phyloP scores from a whole-genome alignment of 2,888 invertebrate species.

The Resseliella maxima region DNA sequence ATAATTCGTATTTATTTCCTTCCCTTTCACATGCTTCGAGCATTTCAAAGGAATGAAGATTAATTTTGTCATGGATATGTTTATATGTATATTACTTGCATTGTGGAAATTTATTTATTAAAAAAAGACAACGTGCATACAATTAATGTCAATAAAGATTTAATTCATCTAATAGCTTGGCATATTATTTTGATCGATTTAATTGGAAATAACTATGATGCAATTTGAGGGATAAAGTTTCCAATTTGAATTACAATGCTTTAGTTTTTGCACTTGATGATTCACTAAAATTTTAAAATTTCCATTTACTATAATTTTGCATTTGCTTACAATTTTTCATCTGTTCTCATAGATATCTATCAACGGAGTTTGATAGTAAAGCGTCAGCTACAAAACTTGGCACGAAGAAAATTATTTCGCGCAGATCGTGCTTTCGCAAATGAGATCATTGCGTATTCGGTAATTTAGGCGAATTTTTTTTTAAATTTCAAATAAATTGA shows the following conservation, averaged over 20 bases:
- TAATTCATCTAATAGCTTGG: too few species aligned
- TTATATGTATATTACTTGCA: neutral
- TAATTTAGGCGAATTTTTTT: too few species aligned
- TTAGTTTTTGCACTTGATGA: too few species aligned
- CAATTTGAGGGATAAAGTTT: too few species aligned
- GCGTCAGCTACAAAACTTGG: conserved; percentile 64
- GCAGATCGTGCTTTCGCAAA: conserved; percentile 66
- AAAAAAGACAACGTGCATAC: too few species aligned
- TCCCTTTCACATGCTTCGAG: neutral
- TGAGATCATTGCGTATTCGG: conserved; percentile 65
- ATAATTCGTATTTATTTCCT: neutral
- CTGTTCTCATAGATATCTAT: conserved; percentile 4
- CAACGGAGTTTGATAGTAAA: conserved; percentile 64
- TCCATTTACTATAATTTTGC: too few species aligned
- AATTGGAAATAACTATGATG: too few species aligned
- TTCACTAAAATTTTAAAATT: too few species aligned
- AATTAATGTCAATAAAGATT: too few species aligned
- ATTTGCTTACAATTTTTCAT: neutral
- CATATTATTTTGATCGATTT: too few species aligned
- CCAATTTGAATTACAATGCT: too few species aligned
- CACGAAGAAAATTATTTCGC: conserved; percentile 65
- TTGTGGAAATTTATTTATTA: neutral
- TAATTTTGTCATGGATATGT: neutral
- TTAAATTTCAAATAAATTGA: too few species aligned
- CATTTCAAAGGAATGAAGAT: neutral